Evolutionary conservation across 2,888 invertebrate species (phyloP).

Genomic region (Branchipolynoe longqiensis): DNA sequence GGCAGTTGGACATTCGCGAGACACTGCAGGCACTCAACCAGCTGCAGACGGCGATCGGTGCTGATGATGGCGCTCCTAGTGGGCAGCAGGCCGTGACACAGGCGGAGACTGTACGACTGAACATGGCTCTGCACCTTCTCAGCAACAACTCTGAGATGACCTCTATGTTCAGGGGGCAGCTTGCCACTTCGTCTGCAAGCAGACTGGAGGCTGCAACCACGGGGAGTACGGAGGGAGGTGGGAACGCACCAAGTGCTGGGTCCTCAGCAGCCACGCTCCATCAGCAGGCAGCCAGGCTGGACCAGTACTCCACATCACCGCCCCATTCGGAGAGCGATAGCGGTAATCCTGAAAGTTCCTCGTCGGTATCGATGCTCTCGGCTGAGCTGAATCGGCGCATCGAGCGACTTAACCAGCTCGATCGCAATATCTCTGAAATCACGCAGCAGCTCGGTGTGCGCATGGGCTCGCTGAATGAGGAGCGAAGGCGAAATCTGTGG

Average conservation of each 20-base stretch:
- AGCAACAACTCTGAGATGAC: too few species aligned
- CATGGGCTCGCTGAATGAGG: conserved; percentile 40
- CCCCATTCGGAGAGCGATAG: neutral
- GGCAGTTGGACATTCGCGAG: conserved; percentile 54
- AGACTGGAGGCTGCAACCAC: neutral
- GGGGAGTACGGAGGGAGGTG: neutral
- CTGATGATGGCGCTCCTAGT: neutral
- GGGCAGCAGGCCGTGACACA: neutral
- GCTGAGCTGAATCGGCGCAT: conserved; percentile 54
- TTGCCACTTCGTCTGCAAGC: neutral
- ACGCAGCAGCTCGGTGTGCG: conserved; percentile 60
- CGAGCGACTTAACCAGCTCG: conserved; percentile 52
- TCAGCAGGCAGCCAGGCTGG: neutral
- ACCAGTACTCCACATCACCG: neutral
- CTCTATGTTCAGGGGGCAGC: neutral
- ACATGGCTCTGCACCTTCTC: neutral
- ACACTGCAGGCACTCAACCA: conserved; percentile 50
- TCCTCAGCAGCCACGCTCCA: neutral
- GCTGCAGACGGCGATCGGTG: conserved; percentile 25
- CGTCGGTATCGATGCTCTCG: conserved; percentile 31
- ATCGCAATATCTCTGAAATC: conserved; percentile 51
- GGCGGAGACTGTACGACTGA: neutral
- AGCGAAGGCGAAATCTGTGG: conserved; percentile 18
- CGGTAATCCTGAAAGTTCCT: neutral
- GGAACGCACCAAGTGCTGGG: neutral